These are phyloP conservation scores for Amiota mariae DNA, from an alignment of 2,888 invertebrate species.

Conservation along the genomic window DNA sequence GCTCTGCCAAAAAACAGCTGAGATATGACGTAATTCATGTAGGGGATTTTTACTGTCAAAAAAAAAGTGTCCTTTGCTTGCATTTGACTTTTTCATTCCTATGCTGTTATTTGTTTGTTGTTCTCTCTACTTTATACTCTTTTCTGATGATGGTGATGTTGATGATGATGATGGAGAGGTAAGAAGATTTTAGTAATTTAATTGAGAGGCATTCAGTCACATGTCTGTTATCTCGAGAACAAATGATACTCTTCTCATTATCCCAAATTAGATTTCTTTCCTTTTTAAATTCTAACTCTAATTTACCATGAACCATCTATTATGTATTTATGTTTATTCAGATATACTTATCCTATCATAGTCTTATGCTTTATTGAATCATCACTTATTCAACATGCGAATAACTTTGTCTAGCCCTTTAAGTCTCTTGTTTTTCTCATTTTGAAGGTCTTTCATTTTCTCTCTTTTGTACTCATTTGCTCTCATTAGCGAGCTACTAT, in stretches of 20 bases:
- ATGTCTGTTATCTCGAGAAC: neutral
- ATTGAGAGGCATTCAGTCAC: neutral
- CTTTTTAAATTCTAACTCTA: too few species aligned
- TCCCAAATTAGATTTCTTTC: too few species aligned
- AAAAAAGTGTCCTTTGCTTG: too few species aligned
- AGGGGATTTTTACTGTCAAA: constrained; percentile 52
- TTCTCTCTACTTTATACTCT: neutral
- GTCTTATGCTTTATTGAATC: too few species aligned
- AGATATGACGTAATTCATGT: constrained; percentile 71
- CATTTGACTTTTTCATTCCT: neutral
- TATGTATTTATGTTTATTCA: too few species aligned
- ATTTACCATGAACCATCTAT: too few species aligned
- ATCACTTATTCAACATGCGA: neutral
- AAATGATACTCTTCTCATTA: too few species aligned
- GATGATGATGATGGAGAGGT: neutral
- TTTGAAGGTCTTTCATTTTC: neutral
- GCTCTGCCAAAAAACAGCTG: constrained; percentile 66
- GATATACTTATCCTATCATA: too few species aligned
- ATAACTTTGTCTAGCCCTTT: neutral
- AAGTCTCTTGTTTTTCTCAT: neutral
- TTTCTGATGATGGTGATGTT: neutral
- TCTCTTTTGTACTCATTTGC: neutral
- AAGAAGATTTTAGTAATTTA: too few species aligned
- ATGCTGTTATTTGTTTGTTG: neutral
- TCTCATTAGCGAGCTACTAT: neutral